These are phyloP conservation scores for Chloropsis cyanopogon DNA, from an alignment of 2,113 vertebrate genomes.

Conservation along the genomic window DNA sequence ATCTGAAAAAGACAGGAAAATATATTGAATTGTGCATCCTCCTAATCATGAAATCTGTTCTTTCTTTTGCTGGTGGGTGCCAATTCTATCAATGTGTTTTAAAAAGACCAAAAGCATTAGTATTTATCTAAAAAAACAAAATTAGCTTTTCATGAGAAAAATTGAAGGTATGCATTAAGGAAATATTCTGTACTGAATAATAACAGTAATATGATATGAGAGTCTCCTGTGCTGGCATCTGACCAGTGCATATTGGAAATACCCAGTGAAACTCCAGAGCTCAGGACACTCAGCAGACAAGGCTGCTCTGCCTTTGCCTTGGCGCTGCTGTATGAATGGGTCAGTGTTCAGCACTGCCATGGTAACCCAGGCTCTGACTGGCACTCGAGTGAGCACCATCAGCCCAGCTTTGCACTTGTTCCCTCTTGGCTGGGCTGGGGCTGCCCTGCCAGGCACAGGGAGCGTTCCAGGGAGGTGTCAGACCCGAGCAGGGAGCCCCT, in stretches of 20 bases:
- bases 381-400: background rate
- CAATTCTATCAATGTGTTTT: background rate
- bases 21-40: background rate
- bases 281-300: background rate
- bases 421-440: background rate
- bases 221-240: background rate
- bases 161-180: background rate
- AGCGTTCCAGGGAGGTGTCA: too few species aligned
- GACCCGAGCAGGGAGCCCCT: accelerated
- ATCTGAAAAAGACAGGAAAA: background rate
- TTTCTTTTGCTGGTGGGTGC: background rate
- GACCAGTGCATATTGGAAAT: background rate
- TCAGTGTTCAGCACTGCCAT: background rate
- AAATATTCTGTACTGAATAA: background rate
- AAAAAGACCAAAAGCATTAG: background rate
- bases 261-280: background rate
- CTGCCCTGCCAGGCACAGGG: background rate
- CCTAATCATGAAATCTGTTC: background rate
- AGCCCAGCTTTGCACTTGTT: background rate
- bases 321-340: background rate
- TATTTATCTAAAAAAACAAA: background rate
- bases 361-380: background rate
- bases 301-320: background rate
- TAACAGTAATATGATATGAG: background rate
- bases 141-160: background rate